Evolutionary conservation across 2,797 vertebrate genomes (phyloP).

Genomic region (Oreonectes daqikongensis): DNA sequence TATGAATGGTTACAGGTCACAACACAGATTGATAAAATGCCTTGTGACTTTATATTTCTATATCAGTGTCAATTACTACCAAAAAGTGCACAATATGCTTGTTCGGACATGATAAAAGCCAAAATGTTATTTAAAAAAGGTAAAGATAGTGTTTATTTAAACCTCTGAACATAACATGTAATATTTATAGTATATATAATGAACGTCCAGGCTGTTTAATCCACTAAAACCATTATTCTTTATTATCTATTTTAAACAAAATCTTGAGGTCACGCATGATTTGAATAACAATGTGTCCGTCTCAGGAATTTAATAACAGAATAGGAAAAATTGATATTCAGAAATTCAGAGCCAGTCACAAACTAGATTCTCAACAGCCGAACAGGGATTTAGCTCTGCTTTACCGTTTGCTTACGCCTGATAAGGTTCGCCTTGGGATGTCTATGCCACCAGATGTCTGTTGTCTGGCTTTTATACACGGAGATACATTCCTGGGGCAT

Average conservation of each 20-base stretch:
- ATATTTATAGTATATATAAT: too few species aligned
- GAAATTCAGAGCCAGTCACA: conserved; percentile 2
- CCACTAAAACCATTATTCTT: neutral
- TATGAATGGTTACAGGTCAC: too few species aligned
- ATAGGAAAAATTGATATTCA: conserved; percentile 40
- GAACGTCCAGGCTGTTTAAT: neutral
- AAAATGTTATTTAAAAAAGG: neutral
- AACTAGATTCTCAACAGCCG: conserved; percentile 15
- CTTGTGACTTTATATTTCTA: too few species aligned
- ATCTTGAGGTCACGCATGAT: conserved; percentile 5
- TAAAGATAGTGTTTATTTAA: neutral
- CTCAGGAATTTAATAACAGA: conserved; percentile 12
- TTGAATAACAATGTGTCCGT: conserved; percentile 12
- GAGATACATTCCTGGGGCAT: conserved; percentile 45
- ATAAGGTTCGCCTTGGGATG: conserved; percentile 48
- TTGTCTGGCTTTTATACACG: conserved; percentile 43
- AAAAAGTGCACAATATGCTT: neutral
- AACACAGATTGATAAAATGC: too few species aligned
- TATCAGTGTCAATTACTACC: too few species aligned
- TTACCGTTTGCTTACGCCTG: conserved; percentile 41
- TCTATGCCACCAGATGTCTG: conserved; percentile 45
- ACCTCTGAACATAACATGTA: neutral
- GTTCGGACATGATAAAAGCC: neutral
- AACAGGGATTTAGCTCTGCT: conserved; percentile 39
- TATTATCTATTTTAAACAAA: neutral